phyloP scores from a whole-genome alignment of 92 coral and sea anemone species.

The Actinernus sp. region DNA sequence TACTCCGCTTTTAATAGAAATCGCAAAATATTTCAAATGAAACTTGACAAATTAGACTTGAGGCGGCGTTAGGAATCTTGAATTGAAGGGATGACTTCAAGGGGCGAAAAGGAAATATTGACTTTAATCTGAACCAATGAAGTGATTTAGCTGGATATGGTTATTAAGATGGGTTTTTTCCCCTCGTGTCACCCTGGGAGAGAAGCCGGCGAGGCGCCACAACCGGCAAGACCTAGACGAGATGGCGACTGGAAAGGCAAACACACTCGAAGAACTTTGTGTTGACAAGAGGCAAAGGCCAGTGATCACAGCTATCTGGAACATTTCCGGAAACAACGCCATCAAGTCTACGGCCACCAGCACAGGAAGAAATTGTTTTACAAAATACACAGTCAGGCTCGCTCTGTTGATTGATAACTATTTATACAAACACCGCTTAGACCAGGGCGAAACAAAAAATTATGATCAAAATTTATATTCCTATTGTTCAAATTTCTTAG shows the following conservation, averaged over 20 bases:
- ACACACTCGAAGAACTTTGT: background rate
- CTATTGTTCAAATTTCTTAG: too few relatives aligned
- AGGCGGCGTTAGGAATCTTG: too few relatives aligned
- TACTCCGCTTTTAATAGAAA: too few relatives aligned
- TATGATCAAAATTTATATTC: too few relatives aligned
- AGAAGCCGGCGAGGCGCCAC: conserved; percentile 3
- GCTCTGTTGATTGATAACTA: too few relatives aligned
- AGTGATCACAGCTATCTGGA: background rate
- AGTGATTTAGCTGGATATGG: background rate
- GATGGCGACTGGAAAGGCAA: background rate
- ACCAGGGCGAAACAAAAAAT: too few relatives aligned
- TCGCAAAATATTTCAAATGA: too few relatives aligned
- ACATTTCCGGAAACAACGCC: background rate
- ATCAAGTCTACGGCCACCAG: background rate
- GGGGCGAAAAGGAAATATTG: background rate
- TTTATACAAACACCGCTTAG: too few relatives aligned
- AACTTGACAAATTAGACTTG: too few relatives aligned
- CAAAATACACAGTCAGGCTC: too few relatives aligned
- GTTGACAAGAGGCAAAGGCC: background rate
- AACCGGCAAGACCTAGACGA: background rate
- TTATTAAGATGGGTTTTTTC: background rate
- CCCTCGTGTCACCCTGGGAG: conserved; percentile 22
- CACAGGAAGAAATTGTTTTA: too few relatives aligned
- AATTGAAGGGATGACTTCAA: too few relatives aligned
- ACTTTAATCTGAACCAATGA: conserved; percentile 3